Evolutionary conservation across 2,113 vertebrate genomes (phyloP).

Genomic region (Sardina pilchardus): DNA sequence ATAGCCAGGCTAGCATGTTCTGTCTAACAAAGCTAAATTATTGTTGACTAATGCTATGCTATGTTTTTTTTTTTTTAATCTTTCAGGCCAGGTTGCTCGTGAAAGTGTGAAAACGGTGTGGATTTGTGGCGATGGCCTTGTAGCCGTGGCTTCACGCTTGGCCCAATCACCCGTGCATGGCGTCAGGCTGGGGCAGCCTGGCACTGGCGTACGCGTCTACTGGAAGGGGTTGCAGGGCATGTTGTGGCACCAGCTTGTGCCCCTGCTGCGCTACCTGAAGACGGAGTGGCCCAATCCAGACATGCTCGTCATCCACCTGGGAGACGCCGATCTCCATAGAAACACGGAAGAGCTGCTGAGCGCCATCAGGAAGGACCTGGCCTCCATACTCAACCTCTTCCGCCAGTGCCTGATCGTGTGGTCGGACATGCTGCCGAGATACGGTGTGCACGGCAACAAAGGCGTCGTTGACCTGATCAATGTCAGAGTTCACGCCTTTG

Average conservation of each 20-base stretch:
- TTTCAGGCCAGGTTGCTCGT: constrained; percentile 63
- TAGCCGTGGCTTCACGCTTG: constrained; percentile 77
- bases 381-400: constrained; percentile 72
- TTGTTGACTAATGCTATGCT: constrained; percentile 27
- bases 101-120: constrained; percentile 74
- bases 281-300: constrained; percentile 72
- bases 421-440: constrained; percentile 43
- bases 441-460: neutral
- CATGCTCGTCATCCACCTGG: constrained; percentile 74
- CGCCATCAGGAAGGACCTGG: constrained; percentile 72
- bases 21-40: too few relatives aligned
- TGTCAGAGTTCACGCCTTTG: neutral
- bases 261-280: constrained; percentile 69
- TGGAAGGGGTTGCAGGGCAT: constrained; percentile 76
- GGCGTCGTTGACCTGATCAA: neutral
- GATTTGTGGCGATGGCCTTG: constrained; percentile 77
- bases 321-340: constrained; percentile 73
- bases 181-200: constrained; percentile 76
- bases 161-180: constrained; percentile 74
- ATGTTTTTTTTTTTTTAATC: constrained; percentile 55
- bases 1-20: too few relatives aligned
- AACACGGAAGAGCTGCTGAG: constrained; percentile 63
- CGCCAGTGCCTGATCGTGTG: constrained; percentile 69
- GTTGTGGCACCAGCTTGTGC: constrained; percentile 74
- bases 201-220: constrained; percentile 65